Percentiles rank a stretch among this genome's conserved stretches.
These are phyloP conservation scores for Drosophila persimilis DNA, from an alignment of 1,140 invertebrate species.

Conservation along the genomic window DNA sequence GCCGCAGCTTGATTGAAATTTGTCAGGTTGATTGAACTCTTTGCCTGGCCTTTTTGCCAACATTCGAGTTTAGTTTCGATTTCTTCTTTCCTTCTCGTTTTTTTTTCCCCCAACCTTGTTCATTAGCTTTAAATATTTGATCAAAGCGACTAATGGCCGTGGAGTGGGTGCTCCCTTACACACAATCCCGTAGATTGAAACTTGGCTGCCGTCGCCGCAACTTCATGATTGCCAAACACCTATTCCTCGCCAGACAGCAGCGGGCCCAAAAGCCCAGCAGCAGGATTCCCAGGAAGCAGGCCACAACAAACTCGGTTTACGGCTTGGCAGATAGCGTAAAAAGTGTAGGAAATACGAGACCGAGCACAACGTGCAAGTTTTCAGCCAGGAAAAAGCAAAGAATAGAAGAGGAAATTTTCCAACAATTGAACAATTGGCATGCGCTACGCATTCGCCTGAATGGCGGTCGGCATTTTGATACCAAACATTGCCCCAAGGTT, in stretches of 20 bases:
- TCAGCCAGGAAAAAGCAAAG: conserved; percentile 24
- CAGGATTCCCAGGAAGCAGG: not conserved
- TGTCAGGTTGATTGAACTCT: conserved; percentile 70
- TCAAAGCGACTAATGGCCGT: conserved; percentile 66
- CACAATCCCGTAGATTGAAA: conserved; percentile 4
- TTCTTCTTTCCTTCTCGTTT: not conserved
- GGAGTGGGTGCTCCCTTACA: not conserved
- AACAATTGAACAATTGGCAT: conserved; percentile 76
- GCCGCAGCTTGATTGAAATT: conserved; percentile 71
- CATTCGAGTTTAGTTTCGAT: conserved; percentile 40
- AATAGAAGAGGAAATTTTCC: conserved; percentile 55
- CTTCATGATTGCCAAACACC: conserved; percentile 69
- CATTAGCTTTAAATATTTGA: conserved; percentile 77
- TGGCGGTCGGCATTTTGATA: conserved; percentile 36
- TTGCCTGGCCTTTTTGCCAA: conserved; percentile 57
- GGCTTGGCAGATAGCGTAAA: conserved; percentile 37
- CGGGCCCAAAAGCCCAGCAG: conserved; percentile 8
- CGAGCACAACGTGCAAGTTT: conserved; percentile 64
- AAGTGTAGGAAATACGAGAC: conserved; percentile 11
- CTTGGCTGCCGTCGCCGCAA: conserved; percentile 23
- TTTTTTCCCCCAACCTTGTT: conserved; percentile 51
- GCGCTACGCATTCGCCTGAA: conserved; percentile 66
- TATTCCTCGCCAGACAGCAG: conserved; percentile 46
- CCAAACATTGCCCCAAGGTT: conserved; percentile 38
- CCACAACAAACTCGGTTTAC: conserved; percentile 53